These are phyloP conservation scores for Pantala flavescens DNA, from an alignment of 1,140 invertebrate species.

Conservation along the genomic window DNA sequence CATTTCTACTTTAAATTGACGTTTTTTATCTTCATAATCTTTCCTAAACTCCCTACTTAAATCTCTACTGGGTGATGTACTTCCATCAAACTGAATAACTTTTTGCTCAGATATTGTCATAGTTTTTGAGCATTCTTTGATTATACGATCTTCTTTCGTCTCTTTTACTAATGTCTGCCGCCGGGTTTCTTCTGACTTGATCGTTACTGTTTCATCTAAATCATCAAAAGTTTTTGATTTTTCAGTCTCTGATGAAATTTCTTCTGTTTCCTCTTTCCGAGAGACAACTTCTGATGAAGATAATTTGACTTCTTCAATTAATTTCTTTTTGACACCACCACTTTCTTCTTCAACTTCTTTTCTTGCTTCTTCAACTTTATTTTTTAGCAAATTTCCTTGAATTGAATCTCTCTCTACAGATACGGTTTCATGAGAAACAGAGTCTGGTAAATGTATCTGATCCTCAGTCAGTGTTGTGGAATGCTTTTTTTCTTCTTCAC, in stretches of 20 bases:
- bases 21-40: constrained; percentile 26
- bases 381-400: constrained; percentile 18
- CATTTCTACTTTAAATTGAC: constrained; percentile 26
- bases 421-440: constrained; percentile 1
- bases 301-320: constrained; percentile 15
- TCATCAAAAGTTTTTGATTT: not conserved
- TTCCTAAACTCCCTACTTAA: constrained; percentile 13
- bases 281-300: constrained; percentile 24
- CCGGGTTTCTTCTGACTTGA: not conserved
- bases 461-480: constrained; percentile 26
- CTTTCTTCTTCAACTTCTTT: constrained; percentile 25
- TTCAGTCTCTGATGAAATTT: not conserved
- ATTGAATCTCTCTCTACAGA: constrained; percentile 9
- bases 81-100: not conserved
- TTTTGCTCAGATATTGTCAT: not conserved
- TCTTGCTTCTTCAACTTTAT: constrained; percentile 25
- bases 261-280: constrained; percentile 29
- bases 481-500: constrained; percentile 25
- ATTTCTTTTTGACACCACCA: constrained; percentile 17
- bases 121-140: not conserved
- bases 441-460: constrained; percentile 15
- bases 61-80: not conserved
- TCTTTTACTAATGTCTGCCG: not conserved
- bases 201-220: not conserved
- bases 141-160: not conserved